Evolutionary conservation across 1,140 invertebrate species (phyloP).

Genomic region (Bilobella aurantiaca): DNA sequence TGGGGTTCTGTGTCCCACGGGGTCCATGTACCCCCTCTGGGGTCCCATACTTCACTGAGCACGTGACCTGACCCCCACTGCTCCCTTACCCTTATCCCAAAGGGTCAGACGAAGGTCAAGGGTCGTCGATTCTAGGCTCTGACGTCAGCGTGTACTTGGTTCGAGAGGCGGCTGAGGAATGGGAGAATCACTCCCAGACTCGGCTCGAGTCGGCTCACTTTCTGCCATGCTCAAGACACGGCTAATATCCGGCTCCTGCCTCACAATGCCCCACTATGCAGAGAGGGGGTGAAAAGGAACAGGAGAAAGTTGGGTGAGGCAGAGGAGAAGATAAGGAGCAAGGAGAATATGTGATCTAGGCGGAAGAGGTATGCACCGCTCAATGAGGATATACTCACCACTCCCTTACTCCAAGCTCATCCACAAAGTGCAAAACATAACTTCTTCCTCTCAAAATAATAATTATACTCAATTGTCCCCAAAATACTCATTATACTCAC

Average conservation of each 20-base stretch:
- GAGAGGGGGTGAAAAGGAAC: background rate
- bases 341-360: too few relatives aligned
- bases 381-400: too few relatives aligned
- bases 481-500: too few relatives aligned
- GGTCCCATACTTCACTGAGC: background rate
- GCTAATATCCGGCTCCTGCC: too few relatives aligned
- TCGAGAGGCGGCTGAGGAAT: background rate
- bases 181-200: slow-evolving; percentile 3
- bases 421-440: too few relatives aligned
- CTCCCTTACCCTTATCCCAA: too few relatives aligned
- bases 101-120: slow-evolving; percentile 5
- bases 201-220: background rate
- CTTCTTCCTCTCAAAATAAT: too few relatives aligned
- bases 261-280: too few relatives aligned
- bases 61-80: background rate
- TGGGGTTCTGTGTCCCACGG: background rate
- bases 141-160: background rate
- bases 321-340: background rate
- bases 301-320: background rate
- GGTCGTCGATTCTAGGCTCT: background rate
- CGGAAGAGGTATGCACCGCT: too few relatives aligned
- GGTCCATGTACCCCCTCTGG: background rate
- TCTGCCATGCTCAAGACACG: background rate
- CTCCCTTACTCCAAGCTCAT: too few relatives aligned
- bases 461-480: too few relatives aligned